Evolutionary conservation across 37 sponge, comb jelly and placozoan genomes (phyloP).

Genomic region (Hormiphora californensis): DNA sequence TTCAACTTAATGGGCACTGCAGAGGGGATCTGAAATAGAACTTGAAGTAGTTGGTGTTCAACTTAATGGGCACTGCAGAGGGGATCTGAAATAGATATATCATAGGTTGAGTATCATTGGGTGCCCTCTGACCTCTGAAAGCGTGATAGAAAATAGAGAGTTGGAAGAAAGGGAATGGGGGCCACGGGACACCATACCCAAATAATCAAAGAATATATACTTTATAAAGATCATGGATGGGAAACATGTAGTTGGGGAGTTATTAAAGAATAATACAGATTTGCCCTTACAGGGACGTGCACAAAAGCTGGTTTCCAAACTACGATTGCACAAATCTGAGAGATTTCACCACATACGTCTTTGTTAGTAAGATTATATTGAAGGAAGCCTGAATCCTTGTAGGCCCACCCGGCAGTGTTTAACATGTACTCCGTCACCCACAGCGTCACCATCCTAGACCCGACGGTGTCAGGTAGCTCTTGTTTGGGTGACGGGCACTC

Average conservation of each 20-base stretch:
- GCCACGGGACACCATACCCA: too few species aligned
- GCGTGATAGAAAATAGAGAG: too few species aligned
- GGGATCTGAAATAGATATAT: constrained; percentile 29
- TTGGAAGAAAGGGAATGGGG: too few species aligned
- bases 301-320: too few species aligned
- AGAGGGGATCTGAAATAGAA: background rate
- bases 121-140: too few species aligned
- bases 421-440: constrained; percentile 53
- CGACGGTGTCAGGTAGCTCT: background rate
- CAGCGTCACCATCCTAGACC: constrained; percentile 21
- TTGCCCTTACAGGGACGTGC: too few species aligned
- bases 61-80: background rate
- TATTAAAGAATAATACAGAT: too few species aligned
- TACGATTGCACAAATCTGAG: too few species aligned
- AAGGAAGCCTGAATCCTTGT: constrained; percentile 33
- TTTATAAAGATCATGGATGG: too few species aligned
- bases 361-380: constrained; percentile 28
- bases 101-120: too few species aligned
- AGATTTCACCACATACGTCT: constrained; percentile 6
- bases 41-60: constrained; percentile 13
- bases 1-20: background rate
- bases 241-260: too few species aligned
- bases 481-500: constrained; percentile 37
- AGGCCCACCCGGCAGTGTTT: constrained; percentile 29
- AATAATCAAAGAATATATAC: too few species aligned